These are phyloP conservation scores for Syngnathoides biaculeatus DNA, from an alignment of 2,113 vertebrate species.

Conservation along the genomic window DNA sequence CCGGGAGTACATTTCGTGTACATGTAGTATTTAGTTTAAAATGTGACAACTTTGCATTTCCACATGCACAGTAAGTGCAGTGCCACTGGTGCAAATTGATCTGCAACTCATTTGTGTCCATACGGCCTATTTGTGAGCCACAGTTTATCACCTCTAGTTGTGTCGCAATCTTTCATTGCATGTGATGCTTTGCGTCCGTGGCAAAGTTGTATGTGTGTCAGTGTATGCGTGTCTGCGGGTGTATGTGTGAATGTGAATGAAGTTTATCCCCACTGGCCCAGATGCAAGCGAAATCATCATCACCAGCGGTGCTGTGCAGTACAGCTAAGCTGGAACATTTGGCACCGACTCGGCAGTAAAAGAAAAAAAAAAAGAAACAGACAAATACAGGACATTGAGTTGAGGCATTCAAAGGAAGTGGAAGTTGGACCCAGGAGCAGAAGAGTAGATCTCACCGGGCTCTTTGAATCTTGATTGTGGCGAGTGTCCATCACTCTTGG, in stretches of 20 bases:
- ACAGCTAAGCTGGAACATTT: constrained; percentile 63
- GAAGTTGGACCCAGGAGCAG: constrained; percentile 31
- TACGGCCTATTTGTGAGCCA: background rate
- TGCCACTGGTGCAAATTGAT: background rate
- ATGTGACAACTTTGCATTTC: background rate
- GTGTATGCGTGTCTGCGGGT: constrained; percentile 27
- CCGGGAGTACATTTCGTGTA: too few relatives aligned
- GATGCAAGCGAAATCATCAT: constrained; percentile 55
- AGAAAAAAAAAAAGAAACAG: constrained; percentile 25
- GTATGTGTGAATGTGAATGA: constrained; percentile 34
- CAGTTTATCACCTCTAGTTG: constrained; percentile 24
- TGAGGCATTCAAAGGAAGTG: constrained; percentile 50
- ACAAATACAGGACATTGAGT: constrained; percentile 50
- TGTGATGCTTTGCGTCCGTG: background rate
- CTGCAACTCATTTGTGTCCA: background rate
- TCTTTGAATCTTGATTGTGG: constrained; percentile 38
- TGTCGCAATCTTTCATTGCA: constrained; percentile 12
- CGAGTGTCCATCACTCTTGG: constrained; percentile 42
- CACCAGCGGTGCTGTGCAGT: constrained; percentile 53
- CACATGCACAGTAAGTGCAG: background rate
- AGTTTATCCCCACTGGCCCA: constrained; percentile 54
- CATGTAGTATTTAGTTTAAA: background rate
- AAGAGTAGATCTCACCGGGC: constrained; percentile 39
- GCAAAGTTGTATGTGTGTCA: background rate
- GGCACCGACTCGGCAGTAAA: constrained; percentile 60